phyloP scores from a whole-genome alignment of 2,797 vertebrate genomes.

The Clarias fuscus region DNA sequence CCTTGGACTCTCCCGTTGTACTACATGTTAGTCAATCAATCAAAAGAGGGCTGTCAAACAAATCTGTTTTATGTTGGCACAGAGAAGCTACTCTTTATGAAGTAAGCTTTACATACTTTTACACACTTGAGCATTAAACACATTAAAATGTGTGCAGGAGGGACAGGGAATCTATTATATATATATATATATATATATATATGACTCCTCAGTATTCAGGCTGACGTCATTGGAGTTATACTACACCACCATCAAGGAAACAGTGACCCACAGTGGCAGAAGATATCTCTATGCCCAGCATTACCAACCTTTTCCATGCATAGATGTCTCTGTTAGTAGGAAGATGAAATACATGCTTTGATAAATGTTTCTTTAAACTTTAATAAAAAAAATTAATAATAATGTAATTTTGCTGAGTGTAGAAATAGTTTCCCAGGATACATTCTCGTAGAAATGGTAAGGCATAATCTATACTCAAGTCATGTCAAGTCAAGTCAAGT shows the following conservation, averaged over 20 bases:
- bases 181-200: too few relatives aligned
- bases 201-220: background rate
- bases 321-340: background rate
- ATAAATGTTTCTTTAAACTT: background rate
- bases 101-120: too few relatives aligned
- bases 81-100: too few relatives aligned
- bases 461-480: background rate
- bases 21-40: too few relatives aligned
- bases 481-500: background rate
- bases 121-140: background rate
- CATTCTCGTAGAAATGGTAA: background rate
- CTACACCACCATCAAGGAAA: slow-evolving; percentile 30
- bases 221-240: background rate
- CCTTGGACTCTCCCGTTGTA: too few relatives aligned
- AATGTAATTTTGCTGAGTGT: too few relatives aligned
- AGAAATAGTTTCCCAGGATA: background rate
- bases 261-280: slow-evolving; percentile 43
- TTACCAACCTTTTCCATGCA: background rate
- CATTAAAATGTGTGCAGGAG: background rate
- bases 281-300: background rate
- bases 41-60: too few relatives aligned
- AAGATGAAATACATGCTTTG: background rate
- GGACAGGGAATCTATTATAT: too few relatives aligned
- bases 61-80: too few relatives aligned
- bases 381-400: too few relatives aligned